Evolutionary conservation across 2,113 vertebrate species (phyloP), one percentile per base, ranked within the genome.

Genomic region (Ellobius talpinus): DNA sequence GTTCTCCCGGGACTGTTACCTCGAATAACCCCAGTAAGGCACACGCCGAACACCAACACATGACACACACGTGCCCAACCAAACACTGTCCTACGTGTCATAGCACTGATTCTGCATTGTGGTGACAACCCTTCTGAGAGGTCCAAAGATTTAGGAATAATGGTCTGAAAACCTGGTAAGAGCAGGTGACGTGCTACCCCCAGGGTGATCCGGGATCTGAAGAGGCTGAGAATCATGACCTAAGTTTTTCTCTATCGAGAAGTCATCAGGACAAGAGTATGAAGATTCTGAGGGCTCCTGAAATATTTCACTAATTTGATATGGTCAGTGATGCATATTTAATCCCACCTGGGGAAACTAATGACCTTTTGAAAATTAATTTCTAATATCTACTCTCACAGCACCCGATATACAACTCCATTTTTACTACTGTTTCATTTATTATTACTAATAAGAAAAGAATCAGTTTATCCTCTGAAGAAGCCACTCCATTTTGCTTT

Each of bases 301-400:
- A 70, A 94, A 93, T 88, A 87, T 66, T 86, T 87, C 47, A 93
- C 19, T 39, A 91, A 84, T 85, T 88, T 85, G 76, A 94, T 1
- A 70, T 23, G 77, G 39, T 33, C 84, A 94, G 33, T n/a, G 88
- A 93, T 52, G 7, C 91, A 61, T 21, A 31, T 72, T 73, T 79
- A 89, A 42, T 93, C 8, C 61, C 77, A 86, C 19, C 5, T 86
- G 45, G 4, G n/a, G 29, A 95, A 58, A 86, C 93, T 66, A 74
- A 79, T 90, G 84, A 11, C 10, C 92, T 84, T 84, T 92, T 61
- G 45, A 94, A 95, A 95, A 87, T 90, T 90, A 89, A 81, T 89
- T 85, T 88, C 82, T 74, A 90, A 93, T 81, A 90, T 55, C 84
- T 89, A 81, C 79, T 81, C 36, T 61, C 39, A 74, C 90, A 91